phyloP scores from a whole-genome alignment of 2,888 invertebrate genomes.

The Nebria brevicollis region DNA sequence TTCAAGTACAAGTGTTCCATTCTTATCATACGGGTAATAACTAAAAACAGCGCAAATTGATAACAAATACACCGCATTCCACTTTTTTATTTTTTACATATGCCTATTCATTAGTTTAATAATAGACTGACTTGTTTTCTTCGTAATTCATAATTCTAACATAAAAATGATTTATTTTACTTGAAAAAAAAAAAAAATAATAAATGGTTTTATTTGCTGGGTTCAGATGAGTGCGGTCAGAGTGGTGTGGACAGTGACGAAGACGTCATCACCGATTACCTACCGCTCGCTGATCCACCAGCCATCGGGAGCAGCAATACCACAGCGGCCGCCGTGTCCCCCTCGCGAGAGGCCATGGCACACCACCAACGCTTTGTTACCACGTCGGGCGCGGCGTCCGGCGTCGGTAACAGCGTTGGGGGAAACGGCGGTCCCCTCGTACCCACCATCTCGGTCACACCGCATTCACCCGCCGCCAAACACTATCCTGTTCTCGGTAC shows the following conservation, averaged over 20 bases:
- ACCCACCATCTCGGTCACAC: constrained; percentile 88
- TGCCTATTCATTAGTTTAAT: not conserved
- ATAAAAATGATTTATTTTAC: not conserved
- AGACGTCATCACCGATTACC: constrained; percentile 82
- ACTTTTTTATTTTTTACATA: not conserved
- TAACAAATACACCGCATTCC: not conserved
- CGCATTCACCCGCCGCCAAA: constrained; percentile 84
- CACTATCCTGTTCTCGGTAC: constrained; percentile 69
- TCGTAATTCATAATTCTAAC: not conserved
- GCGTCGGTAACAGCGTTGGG: constrained; percentile 41
- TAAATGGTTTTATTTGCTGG: constrained; percentile 46
- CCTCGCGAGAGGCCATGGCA: constrained; percentile 68
- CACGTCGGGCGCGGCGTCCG: constrained; percentile 45
- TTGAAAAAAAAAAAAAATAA: not conserved
- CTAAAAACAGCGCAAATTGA: not conserved
- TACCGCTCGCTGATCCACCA: constrained; percentile 58
- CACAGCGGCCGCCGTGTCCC: constrained; percentile 56
- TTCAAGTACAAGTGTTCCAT: not conserved
- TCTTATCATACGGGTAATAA: not conserved
- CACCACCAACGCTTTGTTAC: constrained; percentile 77
- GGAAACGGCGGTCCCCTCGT: constrained; percentile 67
- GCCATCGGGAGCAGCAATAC: constrained; percentile 38
- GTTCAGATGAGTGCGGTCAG: constrained; percentile 74
- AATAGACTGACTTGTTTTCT: not conserved
- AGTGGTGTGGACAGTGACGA: constrained; percentile 81